Conservation (phyloP, 1,140 invertebrate species). For the Pemphigus obesinymphae region DNA sequence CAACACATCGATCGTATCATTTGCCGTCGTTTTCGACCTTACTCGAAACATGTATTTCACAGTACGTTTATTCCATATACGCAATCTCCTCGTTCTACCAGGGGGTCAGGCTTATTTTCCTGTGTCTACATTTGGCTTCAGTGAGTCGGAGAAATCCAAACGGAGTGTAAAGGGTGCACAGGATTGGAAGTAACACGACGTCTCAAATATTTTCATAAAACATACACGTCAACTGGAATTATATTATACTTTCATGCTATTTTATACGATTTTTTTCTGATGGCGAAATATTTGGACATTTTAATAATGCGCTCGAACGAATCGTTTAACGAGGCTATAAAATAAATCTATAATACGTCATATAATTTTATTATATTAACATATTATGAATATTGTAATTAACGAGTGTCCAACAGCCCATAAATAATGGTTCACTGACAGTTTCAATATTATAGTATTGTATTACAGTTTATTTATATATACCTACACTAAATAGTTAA, state of each 20-base stretch:
- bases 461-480: too few species aligned
- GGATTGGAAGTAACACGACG: not conserved
- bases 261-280: not conserved
- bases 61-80: not conserved
- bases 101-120: not conserved
- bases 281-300: not conserved
- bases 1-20: not conserved
- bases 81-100: too few species aligned
- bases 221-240: not conserved
- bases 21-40: not conserved
- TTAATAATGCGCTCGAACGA: too few species aligned
- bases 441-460: too few species aligned
- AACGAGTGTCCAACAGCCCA: too few species aligned
- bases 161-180: not conserved
- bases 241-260: not conserved
- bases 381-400: too few species aligned
- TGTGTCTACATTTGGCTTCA: not conserved
- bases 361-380: too few species aligned
- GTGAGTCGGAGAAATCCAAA: not conserved
- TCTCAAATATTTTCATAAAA: not conserved
- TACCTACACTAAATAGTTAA: too few species aligned
- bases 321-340: not conserved
- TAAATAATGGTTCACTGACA: too few species aligned
- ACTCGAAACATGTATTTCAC: not conserved
- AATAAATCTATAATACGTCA: not conserved